phyloP scores from a whole-genome alignment of 2,888 invertebrate species.

The Drosophila aldrichi region DNA sequence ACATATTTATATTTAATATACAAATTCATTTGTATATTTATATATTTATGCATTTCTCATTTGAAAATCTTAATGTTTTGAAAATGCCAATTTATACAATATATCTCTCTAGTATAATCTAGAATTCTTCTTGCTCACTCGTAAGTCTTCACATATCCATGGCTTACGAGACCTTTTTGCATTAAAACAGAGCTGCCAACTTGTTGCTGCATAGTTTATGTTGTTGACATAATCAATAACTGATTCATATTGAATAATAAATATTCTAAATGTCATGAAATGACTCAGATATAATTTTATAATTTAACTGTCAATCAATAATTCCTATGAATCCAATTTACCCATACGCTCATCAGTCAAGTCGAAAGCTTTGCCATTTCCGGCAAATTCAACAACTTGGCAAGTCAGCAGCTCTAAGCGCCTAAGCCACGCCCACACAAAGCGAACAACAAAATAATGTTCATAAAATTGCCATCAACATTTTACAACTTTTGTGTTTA shows the following conservation, averaged over 20 bases:
- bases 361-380: conserved; percentile 16
- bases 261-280: background rate
- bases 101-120: no score
- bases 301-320: conserved; percentile 3
- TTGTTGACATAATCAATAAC: accelerated
- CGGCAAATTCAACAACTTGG: conserved; percentile 18
- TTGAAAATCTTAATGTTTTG: no score
- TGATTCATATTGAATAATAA: background rate
- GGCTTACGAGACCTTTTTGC: background rate
- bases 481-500: conserved; percentile 13
- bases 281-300: background rate
- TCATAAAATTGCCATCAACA: conserved; percentile 7
- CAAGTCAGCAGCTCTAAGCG: conserved; percentile 21
- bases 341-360: conserved; percentile 10
- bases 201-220: background rate
- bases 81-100: no score
- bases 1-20: no score
- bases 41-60: background rate
- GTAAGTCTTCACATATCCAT: background rate
- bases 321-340: background rate
- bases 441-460: background rate
- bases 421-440: conserved; percentile 22
- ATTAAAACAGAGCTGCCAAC: background rate
- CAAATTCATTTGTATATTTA: background rate
- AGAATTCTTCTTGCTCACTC: background rate